Conservation (phyloP, 2,888 invertebrate genomes). For the Asteroscopus sphinx region DNA sequence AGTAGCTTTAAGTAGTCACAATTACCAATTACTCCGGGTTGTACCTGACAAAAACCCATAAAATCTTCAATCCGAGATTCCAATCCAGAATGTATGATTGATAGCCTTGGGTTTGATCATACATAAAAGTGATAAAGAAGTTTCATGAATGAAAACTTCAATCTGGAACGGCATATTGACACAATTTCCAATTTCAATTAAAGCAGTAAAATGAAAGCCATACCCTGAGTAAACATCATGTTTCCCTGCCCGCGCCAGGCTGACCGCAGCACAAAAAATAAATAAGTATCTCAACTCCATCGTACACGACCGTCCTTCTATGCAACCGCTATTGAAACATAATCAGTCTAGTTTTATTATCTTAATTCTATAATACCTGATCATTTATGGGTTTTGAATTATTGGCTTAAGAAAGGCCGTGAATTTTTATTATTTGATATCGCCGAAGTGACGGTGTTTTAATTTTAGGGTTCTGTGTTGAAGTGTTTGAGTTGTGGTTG, state of each 20-base stretch:
- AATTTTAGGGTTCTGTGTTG: background rate
- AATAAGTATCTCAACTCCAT: conserved; percentile 16
- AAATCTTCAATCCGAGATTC: too few relatives aligned
- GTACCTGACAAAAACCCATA: too few relatives aligned
- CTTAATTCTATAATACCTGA: background rate
- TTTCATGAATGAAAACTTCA: too few relatives aligned
- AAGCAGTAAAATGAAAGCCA: background rate
- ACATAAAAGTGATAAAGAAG: too few relatives aligned
- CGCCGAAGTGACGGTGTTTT: background rate
- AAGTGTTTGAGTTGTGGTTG: too few relatives aligned
- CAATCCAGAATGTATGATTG: too few relatives aligned
- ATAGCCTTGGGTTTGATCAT: too few relatives aligned
- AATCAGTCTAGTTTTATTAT: background rate
- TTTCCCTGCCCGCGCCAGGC: conserved; percentile 25
- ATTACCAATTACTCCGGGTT: too few relatives aligned
- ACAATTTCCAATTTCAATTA: background rate
- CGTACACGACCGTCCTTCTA: background rate
- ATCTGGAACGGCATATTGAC: too few relatives aligned
- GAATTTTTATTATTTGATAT: background rate
- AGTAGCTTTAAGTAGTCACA: too few relatives aligned
- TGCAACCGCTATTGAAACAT: background rate
- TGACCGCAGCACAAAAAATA: conserved; percentile 12
- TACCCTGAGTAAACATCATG: conserved; percentile 34
- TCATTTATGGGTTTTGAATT: background rate
- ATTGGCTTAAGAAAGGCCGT: too few relatives aligned